A percentile compares a stretch with the other conserved stretches of the same genome.
These are phyloP conservation scores for Phrynocephalus forsythii DNA, from an alignment of 2,797 vertebrate genomes.

Conservation along the genomic window DNA sequence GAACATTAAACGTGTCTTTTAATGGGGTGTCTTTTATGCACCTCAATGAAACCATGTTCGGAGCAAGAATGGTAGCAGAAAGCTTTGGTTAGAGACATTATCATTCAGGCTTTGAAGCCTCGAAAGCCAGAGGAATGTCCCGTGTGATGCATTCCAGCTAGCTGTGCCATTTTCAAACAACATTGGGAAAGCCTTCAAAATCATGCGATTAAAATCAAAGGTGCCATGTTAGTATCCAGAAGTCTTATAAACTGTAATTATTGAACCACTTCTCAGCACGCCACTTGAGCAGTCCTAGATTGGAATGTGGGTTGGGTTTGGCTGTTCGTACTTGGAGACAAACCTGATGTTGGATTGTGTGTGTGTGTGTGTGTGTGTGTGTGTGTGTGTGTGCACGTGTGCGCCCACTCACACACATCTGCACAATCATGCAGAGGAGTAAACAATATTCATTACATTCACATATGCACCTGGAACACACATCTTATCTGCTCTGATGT, in stretches of 20 bases:
- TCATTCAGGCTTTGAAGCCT: slow-evolving; percentile 22
- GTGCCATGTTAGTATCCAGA: slow-evolving; percentile 66
- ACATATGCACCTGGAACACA: neutral
- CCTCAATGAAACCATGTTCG: slow-evolving; percentile 68
- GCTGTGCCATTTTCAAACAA: slow-evolving; percentile 35
- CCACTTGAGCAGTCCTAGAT: slow-evolving; percentile 29
- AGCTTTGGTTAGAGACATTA: fast-evolving
- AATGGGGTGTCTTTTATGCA: slow-evolving; percentile 27
- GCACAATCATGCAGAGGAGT: neutral
- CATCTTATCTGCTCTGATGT: neutral
- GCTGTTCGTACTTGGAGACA: slow-evolving; percentile 14
- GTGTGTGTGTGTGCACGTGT: too few species aligned
- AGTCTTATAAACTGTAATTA: slow-evolving; percentile 59
- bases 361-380: too few species aligned
- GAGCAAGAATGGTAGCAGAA: slow-evolving; percentile 42
- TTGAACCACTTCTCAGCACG: slow-evolving; percentile 34
- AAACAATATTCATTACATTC: slow-evolving; percentile 8
- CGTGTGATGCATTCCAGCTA: slow-evolving; percentile 9
- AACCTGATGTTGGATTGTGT: neutral
- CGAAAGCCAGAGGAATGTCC: neutral
- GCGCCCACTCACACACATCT: too few species aligned
- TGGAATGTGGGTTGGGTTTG: slow-evolving; percentile 35
- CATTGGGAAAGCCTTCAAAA: slow-evolving; percentile 47
- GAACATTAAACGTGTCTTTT: neutral
- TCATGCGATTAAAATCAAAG: slow-evolving; percentile 54